Base-by-base conservation (phyloP, 2,797 vertebrate genomes). In the Dermochelys coriacea region DNA sequence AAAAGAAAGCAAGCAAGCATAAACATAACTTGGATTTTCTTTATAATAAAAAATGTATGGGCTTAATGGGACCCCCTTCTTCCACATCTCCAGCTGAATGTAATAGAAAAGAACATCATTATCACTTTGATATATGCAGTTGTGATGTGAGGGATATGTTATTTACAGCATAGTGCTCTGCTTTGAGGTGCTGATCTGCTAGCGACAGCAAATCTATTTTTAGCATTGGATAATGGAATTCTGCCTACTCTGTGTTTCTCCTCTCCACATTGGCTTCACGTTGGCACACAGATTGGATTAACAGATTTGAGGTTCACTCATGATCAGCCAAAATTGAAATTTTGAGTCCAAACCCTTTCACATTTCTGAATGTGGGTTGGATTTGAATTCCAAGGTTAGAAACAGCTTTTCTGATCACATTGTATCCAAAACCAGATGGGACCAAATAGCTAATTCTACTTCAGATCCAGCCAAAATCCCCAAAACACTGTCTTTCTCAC, bases 121-220 rank as follows among this genome's bases (percentile, higher is more conserved):
- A 3, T 4, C 25, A 55, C 77, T 74, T 47, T 89, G 71, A 34
- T 75, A 80, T 82, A 87, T 89, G 90, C 71, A 87, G 90, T 64
- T 83, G 8, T 49, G 55, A 92, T 87, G 88, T 52, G 80, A 64
- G 85, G 87, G 77, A 86, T 95, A 86, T 85, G 87, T 94, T 93
- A 95, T 95, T 96, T 97, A 89, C 95, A 89, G 80, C 84, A 55
- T 25, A 74, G 92, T 82, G 84, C 0, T 0, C 86, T 82, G 71
- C 49, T 54, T 86, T 95, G 74, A 89, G 87, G 59, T 91, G 57
- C 91, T 96, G 91, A 91, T 92, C 85, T 97, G 96, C 95, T 94
- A 94, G 85, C 47, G 89, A 90, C 9, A 4, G 87, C 95, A 95
- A 74, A 85, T 94, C 93, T 97, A 95, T 97, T 97, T 85, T 82